Base-by-base conservation (phyloP, 2,888 invertebrate species). In the Willowsia nigromaculata region DNA sequence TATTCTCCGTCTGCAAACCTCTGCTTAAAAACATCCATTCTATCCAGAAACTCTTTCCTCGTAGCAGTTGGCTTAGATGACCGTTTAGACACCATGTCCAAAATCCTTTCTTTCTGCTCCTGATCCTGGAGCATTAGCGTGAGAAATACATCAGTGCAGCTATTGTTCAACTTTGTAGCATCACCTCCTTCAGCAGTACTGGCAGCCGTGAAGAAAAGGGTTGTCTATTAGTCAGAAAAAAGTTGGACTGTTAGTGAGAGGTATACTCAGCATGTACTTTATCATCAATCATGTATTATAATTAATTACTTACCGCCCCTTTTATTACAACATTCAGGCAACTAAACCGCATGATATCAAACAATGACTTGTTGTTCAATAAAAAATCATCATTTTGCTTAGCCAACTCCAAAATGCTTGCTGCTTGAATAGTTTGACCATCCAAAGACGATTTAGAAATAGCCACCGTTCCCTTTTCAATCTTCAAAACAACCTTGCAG, bases 361-460 rank as follows among this genome's bases (percentile, higher is more conserved):
- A 68, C 40, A 76, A 37, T 1, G 53, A 13, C 27, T 76, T 76
- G 30, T 33, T 33, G 5, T 7, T 11, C 11, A 76, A 53, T 0
- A 50, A 33, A 47, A 76, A 30, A 50, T 76, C 30, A 18, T 50
- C 33, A 11, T 76, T 76, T 50, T 76, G 76, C 50, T 50, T 76
- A 3, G 76, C 76, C 30, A 76, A 5, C n/a, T 76, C 76, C 53
- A 76, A 15, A 13, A 76, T 76, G 6, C n/a, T 27, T 7, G 50
- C 50, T 11, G 53, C 6, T n/a, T 47, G 50, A n/a, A 76, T 27
- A 1, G 30, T n/a, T 18, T 76, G 18, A 7, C 76, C 76, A 18
- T 76, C 33, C 7, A 76, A 1, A 30, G 9, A 40, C 18, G 40
- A 37, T 37, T 37, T 40, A 40, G 40, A 68, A 68, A 68, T 40